Conservation (phyloP, 2,113 vertebrate genomes). For the Mormoops blainvillei region DNA sequence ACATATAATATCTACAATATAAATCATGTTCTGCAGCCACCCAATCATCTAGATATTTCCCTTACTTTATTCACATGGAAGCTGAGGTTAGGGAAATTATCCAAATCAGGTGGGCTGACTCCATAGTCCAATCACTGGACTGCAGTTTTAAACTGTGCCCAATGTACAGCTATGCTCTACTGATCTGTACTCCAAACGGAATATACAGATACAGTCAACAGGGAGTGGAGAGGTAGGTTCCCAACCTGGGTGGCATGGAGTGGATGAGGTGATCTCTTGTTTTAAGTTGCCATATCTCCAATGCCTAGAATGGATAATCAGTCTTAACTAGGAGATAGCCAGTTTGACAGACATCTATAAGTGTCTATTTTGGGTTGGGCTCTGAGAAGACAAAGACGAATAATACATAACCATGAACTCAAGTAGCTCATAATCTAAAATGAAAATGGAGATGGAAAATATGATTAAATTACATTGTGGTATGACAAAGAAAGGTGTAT, state of each 20-base stretch:
- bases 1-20: background rate
- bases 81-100: background rate
- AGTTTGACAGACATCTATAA: background rate
- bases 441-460: background rate
- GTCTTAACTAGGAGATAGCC: background rate
- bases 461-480: background rate
- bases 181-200: background rate
- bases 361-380: background rate
- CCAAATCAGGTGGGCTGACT: background rate
- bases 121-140: background rate
- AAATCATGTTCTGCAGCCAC: background rate
- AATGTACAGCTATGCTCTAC: rapidly evolving
- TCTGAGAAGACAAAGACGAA: background rate
- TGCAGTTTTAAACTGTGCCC: background rate
- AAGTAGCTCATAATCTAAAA: background rate
- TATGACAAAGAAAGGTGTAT: background rate
- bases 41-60: background rate
- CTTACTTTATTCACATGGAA: background rate
- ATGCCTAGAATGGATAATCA: background rate
- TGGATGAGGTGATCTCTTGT: background rate
- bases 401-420: background rate
- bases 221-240: background rate
- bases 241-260: background rate
- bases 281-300: background rate
- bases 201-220: background rate